Percentiles rank a stretch among this genome's conserved stretches.
Evolutionary conservation across 1,140 invertebrate species (phyloP).

Genomic region (Samia ricini): DNA sequence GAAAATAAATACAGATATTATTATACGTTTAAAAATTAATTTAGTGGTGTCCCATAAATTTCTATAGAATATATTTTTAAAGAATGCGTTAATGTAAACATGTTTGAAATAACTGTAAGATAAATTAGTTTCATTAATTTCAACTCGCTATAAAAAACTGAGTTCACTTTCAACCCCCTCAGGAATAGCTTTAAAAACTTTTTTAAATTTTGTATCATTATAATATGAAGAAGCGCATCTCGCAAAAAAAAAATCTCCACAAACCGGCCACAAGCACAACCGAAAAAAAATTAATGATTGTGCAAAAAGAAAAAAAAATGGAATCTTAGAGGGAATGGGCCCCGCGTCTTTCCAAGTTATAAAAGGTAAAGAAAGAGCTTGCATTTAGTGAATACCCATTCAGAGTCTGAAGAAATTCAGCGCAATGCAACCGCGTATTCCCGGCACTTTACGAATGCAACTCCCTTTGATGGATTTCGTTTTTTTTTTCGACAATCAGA

Average conservation of each 20-base stretch:
- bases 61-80: too few relatives aligned
- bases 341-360: slow-evolving; percentile 63
- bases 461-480: slow-evolving; percentile 59
- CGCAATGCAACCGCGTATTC: slow-evolving; percentile 56
- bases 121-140: not conserved
- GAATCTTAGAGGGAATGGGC: slow-evolving; percentile 64
- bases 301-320: slow-evolving; percentile 43
- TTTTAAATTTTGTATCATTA: slow-evolving; percentile 14
- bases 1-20: too few relatives aligned
- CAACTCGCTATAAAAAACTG: not conserved
- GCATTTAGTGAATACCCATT: slow-evolving; percentile 73
- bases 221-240: slow-evolving; percentile 4
- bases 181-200: not conserved
- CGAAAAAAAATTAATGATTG: slow-evolving; percentile 70
- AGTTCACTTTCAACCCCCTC: not conserved
- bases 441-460: slow-evolving; percentile 66
- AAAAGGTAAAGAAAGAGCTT: slow-evolving; percentile 67
- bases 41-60: too few relatives aligned
- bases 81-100: too few relatives aligned
- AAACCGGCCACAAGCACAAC: slow-evolving; percentile 29
- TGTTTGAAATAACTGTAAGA: not conserved
- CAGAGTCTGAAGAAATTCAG: slow-evolving; percentile 60
- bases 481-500: slow-evolving; percentile 73
- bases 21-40: too few relatives aligned
- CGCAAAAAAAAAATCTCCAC: slow-evolving; percentile 23